Evolutionary conservation across 2,888 invertebrate species (phyloP), one percentile per base, ranked within the genome.

Genomic region (Atethmia centrago): DNA sequence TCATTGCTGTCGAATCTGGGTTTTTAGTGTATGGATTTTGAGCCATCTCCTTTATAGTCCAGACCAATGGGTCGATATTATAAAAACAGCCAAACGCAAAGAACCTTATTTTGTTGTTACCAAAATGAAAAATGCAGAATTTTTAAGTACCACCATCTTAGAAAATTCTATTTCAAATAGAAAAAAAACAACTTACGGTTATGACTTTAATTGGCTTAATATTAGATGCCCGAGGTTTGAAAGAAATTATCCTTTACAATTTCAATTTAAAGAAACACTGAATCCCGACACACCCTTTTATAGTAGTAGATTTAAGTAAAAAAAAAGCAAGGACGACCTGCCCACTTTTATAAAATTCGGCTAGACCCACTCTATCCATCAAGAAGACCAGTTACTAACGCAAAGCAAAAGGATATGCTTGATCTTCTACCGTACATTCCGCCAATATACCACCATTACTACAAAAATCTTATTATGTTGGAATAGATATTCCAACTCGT

Each of bases 391-490:
- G 51, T 71, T 49, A 71, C 71, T 9, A 62, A 53, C 14, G 74
- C 74, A 67, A 71, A 82, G 69, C 74, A 82, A 72, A 82, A 72
- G n/a, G 75, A 83, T 61, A 83, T 84, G 79, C 56, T 77, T 56
- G 74, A 77, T 75, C 74, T 84, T 63, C 80, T 83, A 69, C 82
- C 70, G 62, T 82, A 71, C 68, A 82, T 76, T 68, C 77, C 79
- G 49, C 77, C 75, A 73, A 72, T 78, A 21, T 67, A 82, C 59
- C 80, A 31, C 31, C 31, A 31, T 31, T 31, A 31, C 31, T 31
- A 31, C 31, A 31, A 31, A 31, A 31, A 82, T 42, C 58, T 69
- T 68, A 62, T 47, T n/a, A n/a, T n/a, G n/a, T n/a, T n/a, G n/a
- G n/a, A 8, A 51, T 68, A 63, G 69, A 74, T 55, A 68, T 67